phyloP scores from a whole-genome alignment of 2,113 vertebrate genomes.

The Megaceryle torquata region DNA sequence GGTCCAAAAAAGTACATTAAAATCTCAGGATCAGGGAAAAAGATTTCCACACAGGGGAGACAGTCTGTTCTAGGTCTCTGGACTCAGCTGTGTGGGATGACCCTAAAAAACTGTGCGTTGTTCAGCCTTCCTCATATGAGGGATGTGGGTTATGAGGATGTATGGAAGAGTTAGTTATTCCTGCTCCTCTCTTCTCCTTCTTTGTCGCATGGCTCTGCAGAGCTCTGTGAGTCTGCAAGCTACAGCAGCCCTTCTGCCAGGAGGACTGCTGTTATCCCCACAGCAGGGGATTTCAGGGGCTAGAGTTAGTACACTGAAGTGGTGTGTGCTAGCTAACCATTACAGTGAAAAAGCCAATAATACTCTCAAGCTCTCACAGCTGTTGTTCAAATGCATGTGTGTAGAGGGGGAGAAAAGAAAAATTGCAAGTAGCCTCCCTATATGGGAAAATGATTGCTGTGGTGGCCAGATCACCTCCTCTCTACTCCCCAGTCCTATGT shows the following conservation, averaged over 20 bases:
- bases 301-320: neutral
- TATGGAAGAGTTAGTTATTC: neutral
- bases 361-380: neutral
- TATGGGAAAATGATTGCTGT: neutral
- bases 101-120: neutral
- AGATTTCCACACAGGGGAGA: neutral
- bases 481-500: neutral
- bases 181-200: neutral
- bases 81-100: neutral
- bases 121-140: neutral
- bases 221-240: neutral
- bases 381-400: neutral
- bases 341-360: neutral
- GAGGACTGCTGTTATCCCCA: neutral
- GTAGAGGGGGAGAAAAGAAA: neutral
- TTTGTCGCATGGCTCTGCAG: neutral
- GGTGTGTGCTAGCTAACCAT: neutral
- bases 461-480: neutral
- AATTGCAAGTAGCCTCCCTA: neutral
- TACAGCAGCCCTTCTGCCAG: neutral
- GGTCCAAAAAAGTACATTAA: neutral
- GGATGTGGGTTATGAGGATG: neutral
- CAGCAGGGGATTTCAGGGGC: neutral
- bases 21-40: neutral
- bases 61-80: neutral